Evolutionary conservation across 2,888 invertebrate species (phyloP).

Genomic region (Catotricha subobsoleta): DNA sequence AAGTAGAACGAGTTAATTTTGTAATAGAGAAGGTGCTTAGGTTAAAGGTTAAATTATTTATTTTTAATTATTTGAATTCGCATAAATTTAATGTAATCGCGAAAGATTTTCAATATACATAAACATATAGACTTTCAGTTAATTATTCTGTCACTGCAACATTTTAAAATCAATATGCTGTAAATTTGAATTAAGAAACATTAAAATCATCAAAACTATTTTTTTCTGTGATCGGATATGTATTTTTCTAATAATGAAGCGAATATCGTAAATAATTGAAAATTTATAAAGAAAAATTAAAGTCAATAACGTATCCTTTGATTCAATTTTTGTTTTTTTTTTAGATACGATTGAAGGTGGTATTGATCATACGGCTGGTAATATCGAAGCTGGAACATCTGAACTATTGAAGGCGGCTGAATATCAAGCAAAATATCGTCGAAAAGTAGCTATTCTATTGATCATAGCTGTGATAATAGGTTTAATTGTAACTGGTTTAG

Average conservation of each 20-base stretch:
- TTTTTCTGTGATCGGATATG: too few species aligned
- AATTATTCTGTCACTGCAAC: too few species aligned
- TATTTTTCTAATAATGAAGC: too few species aligned
- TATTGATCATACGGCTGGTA: slow-evolving; percentile 53
- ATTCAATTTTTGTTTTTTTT: neutral
- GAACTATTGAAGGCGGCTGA: slow-evolving; percentile 65
- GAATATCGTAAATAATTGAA: too few species aligned
- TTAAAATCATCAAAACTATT: too few species aligned
- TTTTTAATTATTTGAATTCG: too few species aligned
- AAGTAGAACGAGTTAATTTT: slow-evolving; percentile 23
- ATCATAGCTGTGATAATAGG: slow-evolving; percentile 46
- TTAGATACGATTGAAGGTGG: slow-evolving; percentile 68
- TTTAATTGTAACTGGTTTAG: slow-evolving; percentile 48
- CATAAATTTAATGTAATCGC: neutral
- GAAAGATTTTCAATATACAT: neutral
- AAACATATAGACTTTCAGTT: too few species aligned
- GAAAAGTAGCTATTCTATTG: slow-evolving; percentile 53
- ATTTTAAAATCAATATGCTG: too few species aligned
- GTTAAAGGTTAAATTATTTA: too few species aligned
- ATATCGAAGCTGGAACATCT: slow-evolving; percentile 61
- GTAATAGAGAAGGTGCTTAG: neutral
- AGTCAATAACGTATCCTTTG: too few species aligned
- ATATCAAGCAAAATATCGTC: slow-evolving; percentile 58
- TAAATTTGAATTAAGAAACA: too few species aligned
- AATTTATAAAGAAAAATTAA: too few species aligned